A percentile compares a stretch with the other conserved stretches of the same genome.
phyloP scores from a whole-genome alignment of 2,113 vertebrate genomes.

The Choloepus hoffmanni region DNA sequence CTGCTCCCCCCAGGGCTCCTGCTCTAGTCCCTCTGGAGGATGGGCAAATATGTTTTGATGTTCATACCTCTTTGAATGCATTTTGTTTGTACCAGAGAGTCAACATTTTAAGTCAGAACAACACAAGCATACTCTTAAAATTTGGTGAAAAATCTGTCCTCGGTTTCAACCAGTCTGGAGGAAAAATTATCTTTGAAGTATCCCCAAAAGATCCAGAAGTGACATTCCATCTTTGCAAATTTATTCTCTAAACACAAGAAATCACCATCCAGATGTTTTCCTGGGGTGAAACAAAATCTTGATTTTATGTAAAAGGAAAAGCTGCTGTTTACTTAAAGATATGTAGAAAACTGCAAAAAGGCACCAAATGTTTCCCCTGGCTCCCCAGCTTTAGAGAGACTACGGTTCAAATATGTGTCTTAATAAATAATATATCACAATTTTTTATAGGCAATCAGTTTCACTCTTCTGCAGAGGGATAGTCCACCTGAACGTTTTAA shows the following conservation, averaged over 20 bases:
- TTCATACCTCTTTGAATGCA: neutral
- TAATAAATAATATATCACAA: neutral
- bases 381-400: neutral
- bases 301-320: conserved; percentile 48
- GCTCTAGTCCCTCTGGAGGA: neutral
- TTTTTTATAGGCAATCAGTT: neutral
- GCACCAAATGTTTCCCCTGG: neutral
- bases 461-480: neutral
- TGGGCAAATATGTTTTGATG: no score
- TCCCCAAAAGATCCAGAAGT: neutral
- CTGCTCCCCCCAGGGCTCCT: rapidly evolving
- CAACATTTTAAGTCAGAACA: neutral
- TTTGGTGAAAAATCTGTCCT: neutral
- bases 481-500: neutral
- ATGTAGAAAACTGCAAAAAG: neutral
- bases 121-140: neutral
- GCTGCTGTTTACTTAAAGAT: conserved; percentile 29
- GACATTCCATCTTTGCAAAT: conserved; percentile 18
- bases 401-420: neutral
- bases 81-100: neutral
- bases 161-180: neutral
- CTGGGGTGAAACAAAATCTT: conserved; percentile 17
- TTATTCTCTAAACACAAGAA: neutral
- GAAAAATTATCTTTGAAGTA: neutral
- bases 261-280: conserved; percentile 31